Evolutionary conservation across 2,888 invertebrate genomes (phyloP), one percentile per base, ranked within the genome.

Genomic region (Tenodera sinensis): DNA sequence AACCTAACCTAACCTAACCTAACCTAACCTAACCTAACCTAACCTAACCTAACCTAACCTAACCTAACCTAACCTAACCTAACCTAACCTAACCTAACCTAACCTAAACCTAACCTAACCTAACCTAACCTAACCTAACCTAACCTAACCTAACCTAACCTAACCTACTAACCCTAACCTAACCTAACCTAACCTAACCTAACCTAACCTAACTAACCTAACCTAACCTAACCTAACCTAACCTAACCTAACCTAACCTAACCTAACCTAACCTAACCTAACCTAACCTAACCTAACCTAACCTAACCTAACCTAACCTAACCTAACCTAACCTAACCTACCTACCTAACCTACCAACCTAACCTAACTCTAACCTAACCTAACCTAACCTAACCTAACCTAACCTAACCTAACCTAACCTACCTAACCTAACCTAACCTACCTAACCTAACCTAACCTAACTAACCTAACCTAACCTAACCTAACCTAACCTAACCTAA

Each of bases 11-110:
- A 30, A 89, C 90, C 89, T 89, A 87, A 90, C 90, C 88, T 87
- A 90, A 90, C 90, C 88, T 91, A 92, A 91, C 91, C 91, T 90
- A 91, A 91, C 91, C 91, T 90, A 90, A 91, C 91, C 91, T 90
- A 89, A 90, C 90, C 90, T 90, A 89, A 90, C 90, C 90, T 90
- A 88, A 91, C 91, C 91, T 91, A 91, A 90, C 90, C 90, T 91
- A 91, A 90, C 89, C 90, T 84, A 91, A 91, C 91, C 91, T 90
- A 91, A 91, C 91, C 91, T 90, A 91, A 30, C 30, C 30, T 30
- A n/a, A 30, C 30, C 30, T 30, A 30, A 30, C 30, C 30, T 30
- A 30, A 30, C 30, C 30, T 30, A 30, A 91, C 91, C 91, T 90
- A 90, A 91, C 91, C 91, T 91, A 91, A n/a, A 91, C 91, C 91